Conservation (phyloP, 2,888 invertebrate species). For the Tinea semifulvella region DNA sequence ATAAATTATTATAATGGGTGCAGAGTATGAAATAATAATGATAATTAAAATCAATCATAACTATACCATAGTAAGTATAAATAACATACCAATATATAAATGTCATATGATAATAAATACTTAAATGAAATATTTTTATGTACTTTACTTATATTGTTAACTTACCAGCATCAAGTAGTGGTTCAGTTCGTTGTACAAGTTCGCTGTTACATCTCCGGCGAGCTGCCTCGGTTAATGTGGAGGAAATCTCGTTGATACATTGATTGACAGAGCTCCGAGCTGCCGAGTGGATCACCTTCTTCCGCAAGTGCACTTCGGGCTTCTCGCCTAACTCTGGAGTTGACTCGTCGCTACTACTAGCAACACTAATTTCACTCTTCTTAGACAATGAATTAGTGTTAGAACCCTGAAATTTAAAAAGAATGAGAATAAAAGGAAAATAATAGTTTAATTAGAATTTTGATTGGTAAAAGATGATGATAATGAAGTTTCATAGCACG, state of each 20-base stretch:
- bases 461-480: too few species aligned
- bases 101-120: too few species aligned
- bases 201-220: slow-evolving; percentile 61
- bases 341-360: slow-evolving; percentile 44
- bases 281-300: slow-evolving; percentile 40
- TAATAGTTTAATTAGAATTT: neutral
- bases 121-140: too few species aligned
- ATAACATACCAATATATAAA: too few species aligned
- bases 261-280: slow-evolving; percentile 67
- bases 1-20: too few species aligned
- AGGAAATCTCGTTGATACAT: slow-evolving; percentile 76
- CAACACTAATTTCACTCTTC: slow-evolving; percentile 42
- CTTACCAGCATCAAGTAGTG: slow-evolving; percentile 18
- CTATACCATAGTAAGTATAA: too few species aligned
- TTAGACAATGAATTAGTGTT: slow-evolving; percentile 49
- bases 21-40: too few species aligned
- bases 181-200: slow-evolving; percentile 50
- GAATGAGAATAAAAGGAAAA: neutral
- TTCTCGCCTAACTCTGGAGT: slow-evolving; percentile 37
- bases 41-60: too few species aligned
- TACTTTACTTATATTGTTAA: too few species aligned
- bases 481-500: too few species aligned
- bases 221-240: slow-evolving; percentile 53
- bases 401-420: slow-evolving; percentile 33
- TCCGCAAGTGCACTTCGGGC: slow-evolving; percentile 44